phyloP scores from a whole-genome alignment of 1,140 invertebrate genomes.

The Hypothenemus hampei region DNA sequence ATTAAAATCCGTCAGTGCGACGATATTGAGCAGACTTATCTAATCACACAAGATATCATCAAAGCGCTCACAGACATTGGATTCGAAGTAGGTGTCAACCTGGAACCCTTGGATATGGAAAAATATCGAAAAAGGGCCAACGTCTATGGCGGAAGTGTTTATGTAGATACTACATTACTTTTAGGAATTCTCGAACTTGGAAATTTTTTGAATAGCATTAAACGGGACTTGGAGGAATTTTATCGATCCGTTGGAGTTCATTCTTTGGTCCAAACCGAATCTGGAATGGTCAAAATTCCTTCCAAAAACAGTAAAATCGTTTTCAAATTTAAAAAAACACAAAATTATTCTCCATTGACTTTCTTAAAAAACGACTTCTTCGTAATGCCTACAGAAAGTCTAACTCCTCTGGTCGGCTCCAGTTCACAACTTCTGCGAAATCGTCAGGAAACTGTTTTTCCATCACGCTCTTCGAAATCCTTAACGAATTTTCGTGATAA shows the following conservation, averaged over 20 bases:
- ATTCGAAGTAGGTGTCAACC: neutral
- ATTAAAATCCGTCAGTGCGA: constrained; percentile 3
- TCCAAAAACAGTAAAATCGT: constrained; percentile 9
- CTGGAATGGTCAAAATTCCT: neutral
- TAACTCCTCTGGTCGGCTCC: constrained; percentile 2
- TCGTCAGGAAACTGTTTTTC: too few species aligned
- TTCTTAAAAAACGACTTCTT: constrained; percentile 8
- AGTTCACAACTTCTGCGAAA: neutral
- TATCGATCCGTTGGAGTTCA: constrained; percentile 8
- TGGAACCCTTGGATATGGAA: constrained; percentile 12
- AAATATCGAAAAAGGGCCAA: constrained; percentile 12
- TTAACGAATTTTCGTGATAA: constrained; percentile 4
- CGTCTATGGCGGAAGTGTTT: constrained; percentile 16
- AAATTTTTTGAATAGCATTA: constrained; percentile 23
- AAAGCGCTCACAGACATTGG: neutral
- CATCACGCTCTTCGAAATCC: neutral
- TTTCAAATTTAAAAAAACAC: constrained; percentile 1
- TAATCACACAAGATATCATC: neutral
- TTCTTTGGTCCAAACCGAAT: constrained; percentile 22
- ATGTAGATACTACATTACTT: constrained; percentile 22
- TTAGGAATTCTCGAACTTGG: constrained; percentile 24
- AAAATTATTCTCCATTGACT: neutral
- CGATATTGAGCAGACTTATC: neutral
- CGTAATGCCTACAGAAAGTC: constrained; percentile 5
- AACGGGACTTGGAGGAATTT: constrained; percentile 11